These are phyloP conservation scores for Chascanopsetta lugubris DNA, from an alignment of 2,113 vertebrate genomes.

Conservation along the genomic window DNA sequence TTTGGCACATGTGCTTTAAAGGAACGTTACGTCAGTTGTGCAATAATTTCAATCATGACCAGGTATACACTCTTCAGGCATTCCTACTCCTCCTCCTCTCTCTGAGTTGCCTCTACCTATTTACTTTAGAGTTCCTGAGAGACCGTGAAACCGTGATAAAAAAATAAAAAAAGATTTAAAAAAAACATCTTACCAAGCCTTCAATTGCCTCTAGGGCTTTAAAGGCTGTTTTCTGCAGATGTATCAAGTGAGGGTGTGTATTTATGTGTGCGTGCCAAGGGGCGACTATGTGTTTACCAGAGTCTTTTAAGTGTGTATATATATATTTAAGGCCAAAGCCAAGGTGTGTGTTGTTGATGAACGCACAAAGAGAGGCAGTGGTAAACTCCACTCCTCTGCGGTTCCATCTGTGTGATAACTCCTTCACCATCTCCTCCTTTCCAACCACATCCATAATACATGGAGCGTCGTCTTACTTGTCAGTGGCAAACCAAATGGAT, in stretches of 20 bases:
- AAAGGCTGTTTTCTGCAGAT: constrained; percentile 34
- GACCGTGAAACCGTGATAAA: constrained; percentile 33
- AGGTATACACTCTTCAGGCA: constrained; percentile 20
- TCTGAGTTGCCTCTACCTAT: constrained; percentile 31
- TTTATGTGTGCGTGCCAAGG: constrained; percentile 1
- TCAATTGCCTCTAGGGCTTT: constrained; percentile 26
- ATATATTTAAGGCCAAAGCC: not conserved
- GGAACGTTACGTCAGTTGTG: not conserved
- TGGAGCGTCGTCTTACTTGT: not conserved
- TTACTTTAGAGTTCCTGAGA: constrained; percentile 54
- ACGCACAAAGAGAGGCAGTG: constrained; percentile 13
- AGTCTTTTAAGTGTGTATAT: not conserved
- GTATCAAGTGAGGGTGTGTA: constrained; percentile 29
- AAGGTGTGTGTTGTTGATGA: constrained; percentile 26
- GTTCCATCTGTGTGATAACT: constrained; percentile 43
- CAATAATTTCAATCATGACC: constrained; percentile 17
- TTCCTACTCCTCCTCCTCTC: not conserved
- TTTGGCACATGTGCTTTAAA: not conserved
- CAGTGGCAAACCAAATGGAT: constrained; percentile 17
- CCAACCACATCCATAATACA: constrained; percentile 64
- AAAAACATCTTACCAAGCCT: constrained; percentile 23
- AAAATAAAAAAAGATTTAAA: constrained; percentile 1
- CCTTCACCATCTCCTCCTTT: constrained; percentile 23
- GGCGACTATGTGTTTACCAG: constrained; percentile 33
- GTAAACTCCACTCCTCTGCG: not conserved